Evolutionary conservation across 2,888 invertebrate genomes (phyloP).

Genomic region (Lasioglossum villosulum): DNA sequence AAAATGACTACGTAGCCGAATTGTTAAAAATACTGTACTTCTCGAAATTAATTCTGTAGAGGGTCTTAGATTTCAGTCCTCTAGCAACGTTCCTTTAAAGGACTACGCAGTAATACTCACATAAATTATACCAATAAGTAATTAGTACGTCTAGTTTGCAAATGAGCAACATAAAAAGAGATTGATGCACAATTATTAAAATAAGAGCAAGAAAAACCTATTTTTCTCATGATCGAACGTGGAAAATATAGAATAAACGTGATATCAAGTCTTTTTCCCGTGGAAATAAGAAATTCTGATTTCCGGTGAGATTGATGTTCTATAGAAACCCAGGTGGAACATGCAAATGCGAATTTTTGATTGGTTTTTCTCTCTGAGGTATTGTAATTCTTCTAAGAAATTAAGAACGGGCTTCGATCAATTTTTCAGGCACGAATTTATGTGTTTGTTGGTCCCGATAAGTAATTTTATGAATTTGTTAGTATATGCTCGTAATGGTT

Average conservation of each 20-base stretch:
- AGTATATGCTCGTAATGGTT: too few species aligned
- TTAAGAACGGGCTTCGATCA: background rate
- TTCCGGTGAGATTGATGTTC: background rate
- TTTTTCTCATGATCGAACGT: background rate
- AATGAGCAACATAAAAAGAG: too few species aligned
- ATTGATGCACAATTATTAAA: too few species aligned
- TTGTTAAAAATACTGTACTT: background rate
- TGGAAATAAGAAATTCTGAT: background rate
- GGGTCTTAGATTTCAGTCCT: background rate
- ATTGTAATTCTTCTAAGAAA: background rate
- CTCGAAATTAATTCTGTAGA: background rate
- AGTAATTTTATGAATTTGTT: too few species aligned
- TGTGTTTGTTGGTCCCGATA: too few species aligned
- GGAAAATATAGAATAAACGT: background rate
- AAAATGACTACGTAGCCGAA: background rate
- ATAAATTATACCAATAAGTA: background rate
- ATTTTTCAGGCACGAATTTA: background rate
- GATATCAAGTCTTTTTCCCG: background rate
- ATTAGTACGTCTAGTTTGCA: background rate
- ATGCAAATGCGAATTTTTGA: background rate
- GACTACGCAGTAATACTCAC: background rate
- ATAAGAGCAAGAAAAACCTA: background rate
- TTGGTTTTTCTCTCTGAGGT: background rate
- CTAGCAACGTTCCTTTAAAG: too few species aligned
- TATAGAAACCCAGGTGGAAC: background rate